phyloP scores from a whole-genome alignment of 2,797 vertebrate genomes.

The Schizopygopsis pylzovi region DNA sequence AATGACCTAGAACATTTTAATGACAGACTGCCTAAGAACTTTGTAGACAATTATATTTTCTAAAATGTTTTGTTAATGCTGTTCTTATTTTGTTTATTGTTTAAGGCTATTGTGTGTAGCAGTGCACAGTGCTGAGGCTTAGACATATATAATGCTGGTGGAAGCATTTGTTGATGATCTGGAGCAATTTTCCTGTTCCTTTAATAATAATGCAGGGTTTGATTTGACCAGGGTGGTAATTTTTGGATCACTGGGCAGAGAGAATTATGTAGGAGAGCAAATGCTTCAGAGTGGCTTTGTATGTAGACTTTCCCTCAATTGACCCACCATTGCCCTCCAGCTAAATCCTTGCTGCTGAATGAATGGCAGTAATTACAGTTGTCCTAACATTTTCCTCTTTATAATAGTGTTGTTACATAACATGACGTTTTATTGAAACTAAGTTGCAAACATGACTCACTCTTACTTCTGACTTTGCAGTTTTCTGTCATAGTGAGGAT shows the following conservation, averaged over 20 bases:
- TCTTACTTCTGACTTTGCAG: neutral
- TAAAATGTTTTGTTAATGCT: neutral
- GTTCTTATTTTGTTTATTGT: neutral
- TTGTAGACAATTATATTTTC: neutral
- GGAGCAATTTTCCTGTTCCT: slow-evolving; percentile 17
- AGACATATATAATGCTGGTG: neutral
- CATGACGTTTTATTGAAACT: neutral
- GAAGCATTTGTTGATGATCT: slow-evolving; percentile 23
- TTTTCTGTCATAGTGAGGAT: neutral
- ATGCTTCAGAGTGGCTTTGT: slow-evolving; percentile 11
- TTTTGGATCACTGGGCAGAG: slow-evolving; percentile 25
- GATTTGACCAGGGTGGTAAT: slow-evolving; percentile 17
- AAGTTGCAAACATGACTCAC: neutral
- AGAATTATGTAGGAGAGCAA: slow-evolving; percentile 25
- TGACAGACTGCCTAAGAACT: neutral
- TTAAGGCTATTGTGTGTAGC: neutral
- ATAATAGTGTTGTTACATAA: slow-evolving; percentile 8
- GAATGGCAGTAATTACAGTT: slow-evolving; percentile 37
- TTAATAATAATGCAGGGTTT: slow-evolving; percentile 19
- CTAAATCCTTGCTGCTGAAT: slow-evolving; percentile 1
- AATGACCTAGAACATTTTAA: slow-evolving; percentile 45
- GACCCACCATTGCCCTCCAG: neutral
- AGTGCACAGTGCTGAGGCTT: neutral
- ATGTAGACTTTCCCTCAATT: slow-evolving; percentile 3
- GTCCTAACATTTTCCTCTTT: slow-evolving; percentile 8